These are phyloP conservation scores for Notolabrus celidotus DNA, from an alignment of 2,797 vertebrate species.

Conservation along the genomic window DNA sequence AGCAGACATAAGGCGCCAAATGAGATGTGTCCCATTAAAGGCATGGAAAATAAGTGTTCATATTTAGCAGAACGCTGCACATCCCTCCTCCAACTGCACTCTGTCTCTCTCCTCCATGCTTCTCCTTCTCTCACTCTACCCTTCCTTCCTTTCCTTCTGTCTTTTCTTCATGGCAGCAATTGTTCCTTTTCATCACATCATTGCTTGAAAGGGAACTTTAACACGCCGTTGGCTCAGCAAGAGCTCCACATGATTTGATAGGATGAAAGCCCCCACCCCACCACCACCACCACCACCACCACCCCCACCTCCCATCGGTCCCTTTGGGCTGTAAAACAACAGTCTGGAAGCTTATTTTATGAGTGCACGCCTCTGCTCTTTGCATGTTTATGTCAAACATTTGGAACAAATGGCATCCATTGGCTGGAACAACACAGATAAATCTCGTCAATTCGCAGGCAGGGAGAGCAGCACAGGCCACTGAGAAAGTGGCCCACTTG, in stretches of 20 bases:
- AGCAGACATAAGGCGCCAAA: conserved; percentile 84
- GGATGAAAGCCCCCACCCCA: conserved; percentile 33
- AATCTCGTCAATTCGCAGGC: conserved; percentile 79
- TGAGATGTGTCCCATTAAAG: conserved; percentile 86
- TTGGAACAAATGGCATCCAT: conserved; percentile 84
- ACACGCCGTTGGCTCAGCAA: conserved; percentile 77
- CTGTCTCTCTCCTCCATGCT: conserved; percentile 27
- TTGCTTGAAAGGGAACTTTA: conserved; percentile 74
- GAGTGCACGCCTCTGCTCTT: conserved; percentile 81
- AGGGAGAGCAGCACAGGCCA: conserved; percentile 58
- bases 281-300: not conserved
- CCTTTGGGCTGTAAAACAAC: conserved; percentile 81
- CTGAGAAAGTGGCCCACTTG: conserved; percentile 78
- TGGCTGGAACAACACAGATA: conserved; percentile 83
- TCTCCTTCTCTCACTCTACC: conserved; percentile 22
- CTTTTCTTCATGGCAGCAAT: conserved; percentile 71
- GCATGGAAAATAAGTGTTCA: conserved; percentile 79
- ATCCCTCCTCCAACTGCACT: too few species aligned
- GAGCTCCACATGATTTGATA: conserved; percentile 69
- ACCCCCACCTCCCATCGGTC: conserved; percentile 32
- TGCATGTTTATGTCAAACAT: conserved; percentile 85
- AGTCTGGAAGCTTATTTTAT: conserved; percentile 76
- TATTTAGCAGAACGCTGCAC: conserved; percentile 82
- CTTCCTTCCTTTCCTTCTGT: conserved; percentile 51
- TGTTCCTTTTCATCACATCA: conserved; percentile 77